Conservation (phyloP, 2,113 vertebrate species). For the Ramphastos sulfuratus region DNA sequence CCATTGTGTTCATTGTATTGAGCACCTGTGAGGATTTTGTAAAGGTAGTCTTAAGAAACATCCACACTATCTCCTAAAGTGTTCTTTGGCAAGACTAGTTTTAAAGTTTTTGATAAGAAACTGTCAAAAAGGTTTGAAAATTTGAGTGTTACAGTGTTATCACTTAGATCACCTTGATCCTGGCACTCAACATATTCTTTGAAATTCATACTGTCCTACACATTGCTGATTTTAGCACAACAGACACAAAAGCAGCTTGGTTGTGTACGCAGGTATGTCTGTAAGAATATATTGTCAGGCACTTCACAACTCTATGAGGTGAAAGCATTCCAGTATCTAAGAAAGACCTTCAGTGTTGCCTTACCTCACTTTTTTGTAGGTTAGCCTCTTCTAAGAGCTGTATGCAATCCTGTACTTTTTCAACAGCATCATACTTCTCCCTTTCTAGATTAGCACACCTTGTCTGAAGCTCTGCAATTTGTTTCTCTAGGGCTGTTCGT, state of each 20-base stretch:
- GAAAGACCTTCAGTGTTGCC: not conserved
- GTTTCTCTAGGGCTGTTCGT: conserved; percentile 80
- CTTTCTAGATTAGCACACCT: conserved; percentile 77
- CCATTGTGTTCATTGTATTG: too few relatives aligned
- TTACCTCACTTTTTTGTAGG: conserved; percentile 89
- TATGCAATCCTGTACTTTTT: conserved; percentile 82
- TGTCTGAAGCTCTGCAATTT: conserved; percentile 81
- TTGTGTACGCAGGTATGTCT: not conserved
- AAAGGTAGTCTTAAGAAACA: too few relatives aligned
- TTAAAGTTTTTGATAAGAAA: too few relatives aligned
- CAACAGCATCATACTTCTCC: conserved; percentile 84
- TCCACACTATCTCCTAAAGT: too few relatives aligned
- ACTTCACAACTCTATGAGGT: not conserved
- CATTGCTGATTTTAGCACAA: not conserved
- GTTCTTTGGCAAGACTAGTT: too few relatives aligned
- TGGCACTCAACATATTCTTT: not conserved
- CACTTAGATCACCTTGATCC: not conserved
- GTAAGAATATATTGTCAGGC: not conserved
- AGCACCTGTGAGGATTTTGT: too few relatives aligned
- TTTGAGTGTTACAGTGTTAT: not conserved
- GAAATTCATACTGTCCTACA: not conserved
- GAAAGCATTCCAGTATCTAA: not conserved
- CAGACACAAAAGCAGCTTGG: not conserved
- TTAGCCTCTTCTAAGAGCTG: conserved; percentile 90
- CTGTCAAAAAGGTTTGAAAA: too few relatives aligned